Base-by-base conservation (phyloP, 2,888 invertebrate genomes). In the Cheilosia impressa region DNA sequence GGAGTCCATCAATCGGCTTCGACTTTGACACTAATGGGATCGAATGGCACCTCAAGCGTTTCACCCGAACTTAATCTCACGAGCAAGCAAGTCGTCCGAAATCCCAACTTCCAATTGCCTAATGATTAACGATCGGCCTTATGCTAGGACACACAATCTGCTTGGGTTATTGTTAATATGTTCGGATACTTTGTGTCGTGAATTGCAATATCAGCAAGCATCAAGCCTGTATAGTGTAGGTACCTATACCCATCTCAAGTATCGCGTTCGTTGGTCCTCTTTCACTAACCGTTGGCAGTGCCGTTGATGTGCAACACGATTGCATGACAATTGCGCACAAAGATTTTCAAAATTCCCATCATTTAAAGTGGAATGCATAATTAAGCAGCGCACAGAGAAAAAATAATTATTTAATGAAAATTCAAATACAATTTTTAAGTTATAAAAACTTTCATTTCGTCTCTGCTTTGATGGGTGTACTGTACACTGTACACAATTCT, bases 321-420 rank as follows among this genome's bases (percentile, higher is more conserved):
- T 84, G 75, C 75, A 79, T 69, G 75, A 79, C 69, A 84, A 83
- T 69, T 79, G 83, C 53, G 31, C 58, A 50, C 27, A 52, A 41
- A 73, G 69, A 38, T 84, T 57, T 65, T 66, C 10, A 58, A 75
- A 75, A 84, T 79, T 84, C 83, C 69, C 83, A 84, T 63, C 52
- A 73, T 57, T 83, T 79, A 63, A 62, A 65, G 69, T 15, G 22
- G 63, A 75, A 75, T 83, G 47, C 53, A 68, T 78, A 68, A 69
- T 75, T 45, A 79, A 79, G 65, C 53, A 69, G 65, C 50, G n/a
- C 24, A 6, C 31, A 10, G n/a, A 34, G 27, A 41, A 60, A 55
- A 45, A 76, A 76, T 50, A 69, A 27, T 57, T 27, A 27, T 31
- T 45, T 60, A 65, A 72, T 82, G 71, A 78, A 78, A 78, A 62